A percentile compares a stretch with the other conserved stretches of the same genome.
These are phyloP conservation scores for Ammospiza caudacuta DNA, from an alignment of 2,113 vertebrate genomes.

Conservation along the genomic window DNA sequence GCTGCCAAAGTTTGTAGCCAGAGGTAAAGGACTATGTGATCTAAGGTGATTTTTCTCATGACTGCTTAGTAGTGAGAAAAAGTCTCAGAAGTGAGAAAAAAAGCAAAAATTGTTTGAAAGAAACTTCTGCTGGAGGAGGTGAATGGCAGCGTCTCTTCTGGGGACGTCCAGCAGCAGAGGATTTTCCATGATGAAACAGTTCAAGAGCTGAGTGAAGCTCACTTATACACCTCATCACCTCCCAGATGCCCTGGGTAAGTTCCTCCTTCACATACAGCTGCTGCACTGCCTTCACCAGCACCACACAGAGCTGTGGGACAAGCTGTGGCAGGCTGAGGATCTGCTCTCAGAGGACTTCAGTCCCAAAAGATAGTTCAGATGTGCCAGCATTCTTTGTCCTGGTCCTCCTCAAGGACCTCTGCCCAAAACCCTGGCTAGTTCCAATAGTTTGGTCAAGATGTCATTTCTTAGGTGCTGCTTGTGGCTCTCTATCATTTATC, in stretches of 20 bases:
- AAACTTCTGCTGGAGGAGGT: neutral
- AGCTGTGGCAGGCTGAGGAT: neutral
- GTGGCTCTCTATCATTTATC: neutral
- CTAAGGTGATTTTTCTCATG: neutral
- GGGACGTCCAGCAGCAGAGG: neutral
- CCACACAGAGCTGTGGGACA: neutral
- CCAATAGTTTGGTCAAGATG: neutral
- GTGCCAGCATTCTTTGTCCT: fast-evolving
- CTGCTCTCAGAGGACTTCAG: neutral
- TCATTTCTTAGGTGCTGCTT: neutral
- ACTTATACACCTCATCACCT: neutral
- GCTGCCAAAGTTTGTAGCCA: neutral
- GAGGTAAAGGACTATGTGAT: neutral
- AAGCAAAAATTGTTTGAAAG: neutral
- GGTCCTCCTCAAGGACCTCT: neutral
- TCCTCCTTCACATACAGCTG: neutral
- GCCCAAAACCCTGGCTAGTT: neutral
- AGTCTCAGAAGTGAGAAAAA: too few species aligned
- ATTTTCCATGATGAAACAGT: neutral
- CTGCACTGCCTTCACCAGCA: neutral
- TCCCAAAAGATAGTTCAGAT: neutral
- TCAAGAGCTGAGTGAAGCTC: neutral
- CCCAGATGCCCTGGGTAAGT: neutral
- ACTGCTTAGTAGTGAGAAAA: neutral
- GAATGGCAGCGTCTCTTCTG: neutral